Evolutionary conservation across 2,113 vertebrate genomes (phyloP).

Genomic region (Oreocharis arfaki): DNA sequence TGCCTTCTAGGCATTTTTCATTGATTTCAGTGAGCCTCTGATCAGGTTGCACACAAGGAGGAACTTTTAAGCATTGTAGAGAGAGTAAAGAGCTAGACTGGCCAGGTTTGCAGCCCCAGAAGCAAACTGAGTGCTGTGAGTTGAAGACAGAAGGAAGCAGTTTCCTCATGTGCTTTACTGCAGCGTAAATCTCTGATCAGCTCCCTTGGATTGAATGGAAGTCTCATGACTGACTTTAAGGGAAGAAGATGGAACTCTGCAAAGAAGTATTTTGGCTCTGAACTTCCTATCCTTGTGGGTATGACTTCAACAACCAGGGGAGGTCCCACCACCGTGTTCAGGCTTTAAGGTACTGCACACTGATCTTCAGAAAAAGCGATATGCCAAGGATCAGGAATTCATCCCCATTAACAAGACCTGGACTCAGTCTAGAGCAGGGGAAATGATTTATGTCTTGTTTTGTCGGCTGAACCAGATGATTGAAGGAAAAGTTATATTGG

Average conservation of each 20-base stretch:
- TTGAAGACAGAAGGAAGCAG: neutral
- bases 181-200: neutral
- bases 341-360: neutral
- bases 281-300: neutral
- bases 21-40: neutral
- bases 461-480: neutral
- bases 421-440: neutral
- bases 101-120: neutral
- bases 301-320: neutral
- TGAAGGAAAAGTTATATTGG: constrained; percentile 6
- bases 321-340: neutral
- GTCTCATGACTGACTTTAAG: neutral
- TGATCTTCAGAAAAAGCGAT: neutral
- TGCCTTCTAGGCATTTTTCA: neutral
- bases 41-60: neutral
- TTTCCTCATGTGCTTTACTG: neutral
- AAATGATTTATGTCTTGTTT: constrained; percentile 14
- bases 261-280: neutral
- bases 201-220: neutral
- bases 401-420: neutral
- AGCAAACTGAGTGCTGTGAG: neutral
- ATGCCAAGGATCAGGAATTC: neutral
- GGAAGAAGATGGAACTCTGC: neutral
- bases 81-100: neutral
- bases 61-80: neutral